phyloP scores from a whole-genome alignment of 1,140 invertebrate genomes.

The Nasonia longicornis region DNA sequence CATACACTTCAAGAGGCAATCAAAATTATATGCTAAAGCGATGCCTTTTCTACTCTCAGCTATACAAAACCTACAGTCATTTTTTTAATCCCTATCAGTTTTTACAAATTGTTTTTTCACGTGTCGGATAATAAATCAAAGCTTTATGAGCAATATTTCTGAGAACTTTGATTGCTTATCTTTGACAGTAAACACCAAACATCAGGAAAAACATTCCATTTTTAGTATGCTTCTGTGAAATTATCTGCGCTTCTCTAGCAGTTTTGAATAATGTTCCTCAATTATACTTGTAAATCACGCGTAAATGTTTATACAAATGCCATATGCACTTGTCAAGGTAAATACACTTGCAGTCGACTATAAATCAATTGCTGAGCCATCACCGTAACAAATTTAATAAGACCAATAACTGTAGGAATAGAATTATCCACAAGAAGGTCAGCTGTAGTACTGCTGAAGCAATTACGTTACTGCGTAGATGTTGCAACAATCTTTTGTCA shows the following conservation, averaged over 20 bases:
- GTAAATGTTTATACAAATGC: background rate
- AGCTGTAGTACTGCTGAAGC: constrained; percentile 21
- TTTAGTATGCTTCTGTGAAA: background rate
- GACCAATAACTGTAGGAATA: constrained; percentile 36
- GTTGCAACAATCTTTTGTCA: constrained; percentile 35
- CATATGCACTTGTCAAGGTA: constrained; percentile 15
- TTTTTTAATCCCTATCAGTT: background rate
- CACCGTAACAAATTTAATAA: constrained; percentile 37
- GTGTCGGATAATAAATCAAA: background rate
- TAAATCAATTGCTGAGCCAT: constrained; percentile 37
- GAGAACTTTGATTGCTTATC: background rate
- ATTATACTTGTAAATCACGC: background rate
- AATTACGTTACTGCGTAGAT: constrained; percentile 34
- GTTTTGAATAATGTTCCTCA: background rate
- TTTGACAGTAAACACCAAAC: background rate
- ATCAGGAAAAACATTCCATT: background rate
- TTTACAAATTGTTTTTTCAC: background rate
- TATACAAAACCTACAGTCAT: no score
- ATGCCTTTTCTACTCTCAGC: no score
- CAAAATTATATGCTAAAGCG: no score
- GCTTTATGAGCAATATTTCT: background rate
- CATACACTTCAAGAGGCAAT: background rate
- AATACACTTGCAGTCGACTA: constrained; percentile 28
- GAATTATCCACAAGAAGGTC: constrained; percentile 42
- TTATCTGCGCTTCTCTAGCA: background rate